Percentiles rank a stretch among this genome's conserved stretches.
Conservation (phyloP, 23 tunicate species). For the Halocynthia roretzi region DNA sequence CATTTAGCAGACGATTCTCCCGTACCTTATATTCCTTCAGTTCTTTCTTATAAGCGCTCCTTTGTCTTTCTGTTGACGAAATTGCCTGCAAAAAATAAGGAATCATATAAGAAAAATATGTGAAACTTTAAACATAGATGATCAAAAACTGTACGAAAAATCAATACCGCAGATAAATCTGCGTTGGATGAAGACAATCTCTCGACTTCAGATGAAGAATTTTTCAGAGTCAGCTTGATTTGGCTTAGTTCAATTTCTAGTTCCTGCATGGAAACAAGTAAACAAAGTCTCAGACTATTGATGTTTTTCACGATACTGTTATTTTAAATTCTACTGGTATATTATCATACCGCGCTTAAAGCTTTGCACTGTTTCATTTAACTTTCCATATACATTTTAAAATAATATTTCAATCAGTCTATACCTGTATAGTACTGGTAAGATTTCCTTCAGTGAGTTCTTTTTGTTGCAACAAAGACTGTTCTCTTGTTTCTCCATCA, state of each 20-base stretch:
- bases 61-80: constrained; percentile 53
- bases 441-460: constrained; percentile 60
- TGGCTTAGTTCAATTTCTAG: constrained; percentile 56
- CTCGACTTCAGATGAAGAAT: constrained; percentile 56
- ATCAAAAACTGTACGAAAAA: background rate
- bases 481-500: constrained; percentile 81
- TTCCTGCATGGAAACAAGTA: constrained; percentile 21
- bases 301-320: background rate
- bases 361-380: too few species aligned
- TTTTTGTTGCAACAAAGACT: constrained; percentile 41
- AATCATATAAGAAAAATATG: background rate
- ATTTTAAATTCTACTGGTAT: background rate
- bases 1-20: constrained; percentile 49
- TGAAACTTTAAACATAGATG: background rate
- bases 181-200: constrained; percentile 29
- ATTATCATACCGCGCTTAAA: background rate
- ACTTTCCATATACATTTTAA: background rate
- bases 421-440: constrained; percentile 17
- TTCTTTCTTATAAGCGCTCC: constrained; percentile 32
- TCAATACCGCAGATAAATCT: background rate
- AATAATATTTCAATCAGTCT: background rate
- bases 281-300: background rate
- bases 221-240: constrained; percentile 45
- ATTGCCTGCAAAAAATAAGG: constrained; percentile 21
- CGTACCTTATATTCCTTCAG: constrained; percentile 57